Base-by-base conservation (phyloP, 2,797 vertebrate genomes). In the Amblyopsis hoosieri region DNA sequence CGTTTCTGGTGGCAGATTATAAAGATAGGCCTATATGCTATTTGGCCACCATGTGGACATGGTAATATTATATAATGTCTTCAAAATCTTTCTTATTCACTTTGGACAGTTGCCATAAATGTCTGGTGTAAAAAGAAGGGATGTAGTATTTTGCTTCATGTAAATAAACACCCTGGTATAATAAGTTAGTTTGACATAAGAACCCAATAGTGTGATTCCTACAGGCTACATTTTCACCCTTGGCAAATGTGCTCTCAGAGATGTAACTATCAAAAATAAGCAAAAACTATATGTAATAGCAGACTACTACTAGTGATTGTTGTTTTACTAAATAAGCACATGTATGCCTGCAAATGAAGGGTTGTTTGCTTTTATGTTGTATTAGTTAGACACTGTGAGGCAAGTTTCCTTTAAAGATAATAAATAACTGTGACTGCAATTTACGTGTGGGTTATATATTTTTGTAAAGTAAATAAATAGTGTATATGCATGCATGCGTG, bases 381-480 rank as follows among this genome's bases (percentile, higher is more conserved):
- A 80, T 85, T 92, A 91, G 90, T 83, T 90, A 90, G 90, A 89
- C 87, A 89, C 83, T 89, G 90, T 91, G 85, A 88, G 84, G 78
- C 73, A 85, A 85, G 64, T 85, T 93, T 90, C 9, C 82, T 88
- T 90, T 90, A 71, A 67, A 81, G 62, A 78, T 53, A 85, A 87
- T 79, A 80, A 82, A 89, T 48, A 83, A 67, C 83, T 85, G 83
- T 89, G 76, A 85, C 76, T 85, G 74, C 77, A 79, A 84, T 68
- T 50, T 73, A 64, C 54, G 82, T 85, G 84, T 74, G 74, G 78
- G 80, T 51, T 15, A 15, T 81, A 86, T 87, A 1, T 85, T 75
- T 86, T 79, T 82, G 64, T 82, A 69, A 61, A 62, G 67, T 79
- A 62, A 80, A 50, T 9, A n/a, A 33, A 33, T 33, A 5, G 4